Evolutionary conservation across 2,797 vertebrate genomes (phyloP).

Genomic region (Tokudaia muenninki): DNA sequence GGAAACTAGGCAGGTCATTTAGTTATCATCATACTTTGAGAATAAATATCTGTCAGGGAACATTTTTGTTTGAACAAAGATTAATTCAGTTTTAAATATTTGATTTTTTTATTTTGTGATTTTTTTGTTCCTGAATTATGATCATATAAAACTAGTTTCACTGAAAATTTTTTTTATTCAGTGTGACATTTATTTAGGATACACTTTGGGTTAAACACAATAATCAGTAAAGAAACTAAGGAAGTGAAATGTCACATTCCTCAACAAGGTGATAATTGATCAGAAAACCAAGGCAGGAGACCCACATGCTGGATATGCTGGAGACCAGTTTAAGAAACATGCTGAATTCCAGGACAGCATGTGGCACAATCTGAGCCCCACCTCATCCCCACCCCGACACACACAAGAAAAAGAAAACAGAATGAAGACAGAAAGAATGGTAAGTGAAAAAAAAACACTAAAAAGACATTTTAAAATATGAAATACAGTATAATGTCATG

Average conservation of each 20-base stretch:
- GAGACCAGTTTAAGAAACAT: neutral
- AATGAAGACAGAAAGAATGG: too few relatives aligned
- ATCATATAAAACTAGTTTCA: neutral
- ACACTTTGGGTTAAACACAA: neutral
- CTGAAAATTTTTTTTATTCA: neutral
- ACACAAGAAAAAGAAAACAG: neutral
- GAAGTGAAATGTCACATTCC: neutral
- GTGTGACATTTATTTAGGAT: neutral
- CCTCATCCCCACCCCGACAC: rapidly evolving
- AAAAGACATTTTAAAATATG: neutral
- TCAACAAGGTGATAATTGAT: slow-evolving; percentile 12
- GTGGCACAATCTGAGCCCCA: neutral
- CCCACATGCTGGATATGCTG: neutral
- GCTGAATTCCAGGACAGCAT: neutral
- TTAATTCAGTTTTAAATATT: neutral
- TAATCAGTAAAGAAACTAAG: neutral
- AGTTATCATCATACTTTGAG: neutral
- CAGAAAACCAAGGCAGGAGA: neutral
- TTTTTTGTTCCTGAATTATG: neutral
- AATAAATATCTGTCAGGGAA: neutral
- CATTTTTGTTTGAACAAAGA: neutral
- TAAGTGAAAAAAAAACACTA: neutral
- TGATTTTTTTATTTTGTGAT: neutral
- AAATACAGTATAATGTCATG: neutral
- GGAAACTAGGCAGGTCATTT: neutral